phyloP scores from a whole-genome alignment of 2,888 invertebrate species.

The Hemicrepidius hirtus region DNA sequence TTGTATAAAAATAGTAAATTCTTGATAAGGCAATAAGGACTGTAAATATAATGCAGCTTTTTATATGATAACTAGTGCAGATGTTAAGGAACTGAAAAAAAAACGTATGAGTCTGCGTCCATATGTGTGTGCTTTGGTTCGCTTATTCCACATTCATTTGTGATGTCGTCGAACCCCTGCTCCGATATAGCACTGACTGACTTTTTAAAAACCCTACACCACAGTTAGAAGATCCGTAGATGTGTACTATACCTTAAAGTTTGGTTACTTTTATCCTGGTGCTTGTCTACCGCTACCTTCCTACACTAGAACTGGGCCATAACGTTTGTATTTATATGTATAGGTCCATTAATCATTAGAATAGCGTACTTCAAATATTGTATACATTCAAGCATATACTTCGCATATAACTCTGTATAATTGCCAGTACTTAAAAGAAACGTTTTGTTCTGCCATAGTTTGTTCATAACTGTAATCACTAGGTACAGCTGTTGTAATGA shows the following conservation, averaged over 20 bases:
- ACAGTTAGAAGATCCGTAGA: conserved; percentile 62
- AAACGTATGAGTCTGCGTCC: conserved; percentile 57
- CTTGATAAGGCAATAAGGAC: conserved; percentile 67
- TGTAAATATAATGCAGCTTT: conserved; percentile 71
- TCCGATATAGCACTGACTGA: conserved; percentile 56
- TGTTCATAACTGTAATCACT: conserved; percentile 59
- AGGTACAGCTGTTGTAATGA: conserved; percentile 72
- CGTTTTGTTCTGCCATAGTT: conserved; percentile 60
- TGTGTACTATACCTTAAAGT: conserved; percentile 64
- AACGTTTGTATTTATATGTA: conserved; percentile 54
- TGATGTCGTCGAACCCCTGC: conserved; percentile 54
- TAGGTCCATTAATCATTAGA: conserved; percentile 71
- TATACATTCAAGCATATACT: conserved; percentile 54
- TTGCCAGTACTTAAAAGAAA: conserved; percentile 47
- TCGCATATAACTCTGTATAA: conserved; percentile 54
- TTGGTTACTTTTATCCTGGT: conserved; percentile 63
- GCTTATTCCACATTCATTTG: conserved; percentile 57
- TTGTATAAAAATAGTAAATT: conserved; percentile 66
- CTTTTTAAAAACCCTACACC: conserved; percentile 42
- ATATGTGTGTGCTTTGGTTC: conserved; percentile 56
- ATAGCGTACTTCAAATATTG: conserved; percentile 68
- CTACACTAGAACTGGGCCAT: conserved; percentile 63
- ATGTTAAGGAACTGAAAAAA: conserved; percentile 56
- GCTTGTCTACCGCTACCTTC: conserved; percentile 64
- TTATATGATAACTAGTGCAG: conserved; percentile 69